These are phyloP conservation scores for Eurypyga helias DNA, from an alignment of 2,113 vertebrate species.

Conservation along the genomic window DNA sequence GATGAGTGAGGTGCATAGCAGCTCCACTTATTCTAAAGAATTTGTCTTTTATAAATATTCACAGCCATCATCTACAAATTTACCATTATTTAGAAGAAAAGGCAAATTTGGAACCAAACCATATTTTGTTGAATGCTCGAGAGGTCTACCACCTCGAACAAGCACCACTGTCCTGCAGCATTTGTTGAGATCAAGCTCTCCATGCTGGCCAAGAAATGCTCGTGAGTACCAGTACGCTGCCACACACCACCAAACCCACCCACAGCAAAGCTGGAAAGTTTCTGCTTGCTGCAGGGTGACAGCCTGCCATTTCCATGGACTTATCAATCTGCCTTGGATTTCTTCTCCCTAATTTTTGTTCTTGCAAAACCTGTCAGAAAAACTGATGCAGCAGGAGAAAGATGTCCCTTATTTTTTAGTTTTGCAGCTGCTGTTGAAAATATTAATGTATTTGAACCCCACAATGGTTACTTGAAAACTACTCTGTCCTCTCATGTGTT, in stretches of 20 bases:
- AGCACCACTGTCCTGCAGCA: background rate
- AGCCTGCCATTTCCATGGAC: background rate
- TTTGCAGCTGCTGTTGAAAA: background rate
- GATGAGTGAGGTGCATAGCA: background rate
- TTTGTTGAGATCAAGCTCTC: background rate
- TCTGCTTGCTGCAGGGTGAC: background rate
- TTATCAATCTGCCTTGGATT: too few relatives aligned
- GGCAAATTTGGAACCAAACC: background rate
- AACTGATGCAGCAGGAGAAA: background rate
- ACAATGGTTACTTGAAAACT: background rate
- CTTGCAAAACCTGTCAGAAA: background rate
- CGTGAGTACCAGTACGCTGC: too few relatives aligned
- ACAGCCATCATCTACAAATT: background rate
- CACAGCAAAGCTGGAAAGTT: background rate
- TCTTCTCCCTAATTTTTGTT: background rate
- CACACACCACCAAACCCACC: background rate
- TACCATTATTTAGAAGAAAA: background rate
- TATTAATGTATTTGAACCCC: background rate
- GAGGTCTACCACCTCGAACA: background rate
- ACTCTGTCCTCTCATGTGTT: background rate
- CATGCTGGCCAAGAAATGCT: rapidly evolving
- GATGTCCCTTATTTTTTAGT: background rate
- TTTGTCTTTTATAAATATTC: background rate
- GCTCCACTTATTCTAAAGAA: background rate
- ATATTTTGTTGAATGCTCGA: background rate